These are phyloP conservation scores for Exaiptasia diaphana DNA, from an alignment of 64 coral and sea anemone species.

Conservation along the genomic window DNA sequence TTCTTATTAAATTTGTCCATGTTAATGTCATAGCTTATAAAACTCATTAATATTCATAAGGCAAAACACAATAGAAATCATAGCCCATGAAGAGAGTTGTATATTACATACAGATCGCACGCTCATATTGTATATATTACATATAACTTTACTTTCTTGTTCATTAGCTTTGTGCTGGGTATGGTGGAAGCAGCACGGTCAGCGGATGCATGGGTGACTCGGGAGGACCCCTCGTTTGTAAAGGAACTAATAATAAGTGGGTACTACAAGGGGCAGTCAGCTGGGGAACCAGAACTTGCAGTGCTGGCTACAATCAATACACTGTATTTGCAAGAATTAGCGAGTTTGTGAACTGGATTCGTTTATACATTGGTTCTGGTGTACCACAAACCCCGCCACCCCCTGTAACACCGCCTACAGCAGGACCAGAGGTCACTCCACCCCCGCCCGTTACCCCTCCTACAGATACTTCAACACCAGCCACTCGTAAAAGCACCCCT, in stretches of 20 bases:
- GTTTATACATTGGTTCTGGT: slow-evolving; percentile 10
- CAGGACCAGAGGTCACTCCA: slow-evolving; percentile 1
- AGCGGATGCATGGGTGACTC: slow-evolving; percentile 61
- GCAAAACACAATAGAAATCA: too few species aligned
- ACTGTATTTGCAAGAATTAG: slow-evolving; percentile 51
- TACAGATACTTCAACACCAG: neutral
- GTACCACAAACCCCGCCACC: neutral
- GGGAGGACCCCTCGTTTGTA: slow-evolving; percentile 50
- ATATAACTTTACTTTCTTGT: too few species aligned
- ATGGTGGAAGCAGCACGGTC: slow-evolving; percentile 35
- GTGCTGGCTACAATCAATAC: slow-evolving; percentile 40
- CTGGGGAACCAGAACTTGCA: slow-evolving; percentile 61
- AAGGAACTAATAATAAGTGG: neutral
- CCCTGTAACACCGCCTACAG: neutral
- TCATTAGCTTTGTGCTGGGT: slow-evolving; percentile 45
- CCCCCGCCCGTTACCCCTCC: neutral
- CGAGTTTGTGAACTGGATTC: slow-evolving; percentile 54
- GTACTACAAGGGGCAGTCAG: slow-evolving; percentile 36
- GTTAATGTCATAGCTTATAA: too few species aligned
- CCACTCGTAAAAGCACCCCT: neutral
- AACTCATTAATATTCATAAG: too few species aligned
- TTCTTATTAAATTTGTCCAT: too few species aligned
- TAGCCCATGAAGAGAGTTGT: too few species aligned
- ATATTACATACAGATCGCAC: too few species aligned
- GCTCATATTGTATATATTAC: too few species aligned